Evolutionary conservation across 2,888 invertebrate genomes (phyloP), one percentile per base, ranked within the genome.

Genomic region (Sipha maydis): DNA sequence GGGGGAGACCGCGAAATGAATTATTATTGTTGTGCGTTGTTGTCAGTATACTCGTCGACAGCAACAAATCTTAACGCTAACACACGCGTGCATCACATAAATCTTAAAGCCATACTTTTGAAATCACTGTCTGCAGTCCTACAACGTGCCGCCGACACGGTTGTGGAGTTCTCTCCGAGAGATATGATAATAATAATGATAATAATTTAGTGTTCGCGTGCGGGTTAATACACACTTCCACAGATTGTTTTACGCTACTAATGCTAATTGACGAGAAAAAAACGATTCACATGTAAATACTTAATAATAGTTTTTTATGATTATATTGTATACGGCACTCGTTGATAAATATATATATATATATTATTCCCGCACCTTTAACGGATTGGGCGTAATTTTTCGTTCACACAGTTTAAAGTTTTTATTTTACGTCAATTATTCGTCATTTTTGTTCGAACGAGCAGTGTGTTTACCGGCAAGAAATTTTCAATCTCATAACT

Each of bases 41-140:
- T 69, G 80, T 69, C 80, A 69, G 69, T 69, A 25, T 3, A 67
- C 69, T 28, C 80, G 7, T 34, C 80, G 41, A 82, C 80, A 69
- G 67, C 61, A 80, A 82, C 67, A 82, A 82, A 82, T 82, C 80
- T 82, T 82, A 82, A 82, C 67, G 41, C 69, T 71, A 69, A 69
- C 80, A 28, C 82, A 41, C 21, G 82, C 69, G 82, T 21, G 31
- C 38, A 25, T 17, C 28, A 14, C 69, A 80, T 69, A 82, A 82
- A 82, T 82, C 69, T 69, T 19, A 82, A 82, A 31, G 28, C 82
- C 11, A 69, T 82, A 82, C 41, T 82, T 82, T 71, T 48, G 21
- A 69, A 69, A 82, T 61, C n/a, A 41, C 11, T 82, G 4, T 34
- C n/a, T 11, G 38, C 67, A 7, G 11, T 8, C 80, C 61, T 3